These are phyloP conservation scores for Mormyrus iriodes DNA, from an alignment of 2,113 vertebrate species.

Conservation along the genomic window DNA sequence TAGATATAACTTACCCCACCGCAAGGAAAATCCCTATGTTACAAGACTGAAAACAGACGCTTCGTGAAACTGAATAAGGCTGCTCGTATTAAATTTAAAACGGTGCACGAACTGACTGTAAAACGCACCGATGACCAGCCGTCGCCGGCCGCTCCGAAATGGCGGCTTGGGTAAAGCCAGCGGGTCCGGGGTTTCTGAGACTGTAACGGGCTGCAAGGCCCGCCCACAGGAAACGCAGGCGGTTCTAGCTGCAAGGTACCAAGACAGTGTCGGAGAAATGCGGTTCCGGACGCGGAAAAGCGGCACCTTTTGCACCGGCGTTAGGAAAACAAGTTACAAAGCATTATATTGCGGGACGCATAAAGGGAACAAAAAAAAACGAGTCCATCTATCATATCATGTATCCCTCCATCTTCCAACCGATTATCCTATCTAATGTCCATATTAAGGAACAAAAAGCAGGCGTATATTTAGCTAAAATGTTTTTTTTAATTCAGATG, in stretches of 20 bases:
- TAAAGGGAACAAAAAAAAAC: neutral
- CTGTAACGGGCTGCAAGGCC: slow-evolving; percentile 7
- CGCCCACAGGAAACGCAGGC: slow-evolving; percentile 30
- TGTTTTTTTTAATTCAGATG: neutral
- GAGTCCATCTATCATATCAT: neutral
- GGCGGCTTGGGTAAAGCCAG: slow-evolving; percentile 44
- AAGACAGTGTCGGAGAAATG: neutral
- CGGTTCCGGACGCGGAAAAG: neutral
- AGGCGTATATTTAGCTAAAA: neutral
- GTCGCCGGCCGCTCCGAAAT: slow-evolving; percentile 44
- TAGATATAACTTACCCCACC: slow-evolving; percentile 40
- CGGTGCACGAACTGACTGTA: neutral
- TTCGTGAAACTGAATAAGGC: neutral
- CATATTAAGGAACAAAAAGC: neutral
- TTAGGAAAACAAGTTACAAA: neutral
- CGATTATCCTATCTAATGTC: neutral
- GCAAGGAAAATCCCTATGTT: slow-evolving; percentile 18
- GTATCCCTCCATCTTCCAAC: neutral
- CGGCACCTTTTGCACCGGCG: neutral
- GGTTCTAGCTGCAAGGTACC: slow-evolving; percentile 32
- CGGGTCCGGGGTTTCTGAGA: slow-evolving; percentile 38
- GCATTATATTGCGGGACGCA: neutral
- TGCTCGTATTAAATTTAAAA: slow-evolving; percentile 23
- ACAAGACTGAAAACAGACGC: slow-evolving; percentile 32
- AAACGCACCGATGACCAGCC: neutral